Conservation (phyloP, 2,113 vertebrate genomes). For the Alethe diademata region DNA sequence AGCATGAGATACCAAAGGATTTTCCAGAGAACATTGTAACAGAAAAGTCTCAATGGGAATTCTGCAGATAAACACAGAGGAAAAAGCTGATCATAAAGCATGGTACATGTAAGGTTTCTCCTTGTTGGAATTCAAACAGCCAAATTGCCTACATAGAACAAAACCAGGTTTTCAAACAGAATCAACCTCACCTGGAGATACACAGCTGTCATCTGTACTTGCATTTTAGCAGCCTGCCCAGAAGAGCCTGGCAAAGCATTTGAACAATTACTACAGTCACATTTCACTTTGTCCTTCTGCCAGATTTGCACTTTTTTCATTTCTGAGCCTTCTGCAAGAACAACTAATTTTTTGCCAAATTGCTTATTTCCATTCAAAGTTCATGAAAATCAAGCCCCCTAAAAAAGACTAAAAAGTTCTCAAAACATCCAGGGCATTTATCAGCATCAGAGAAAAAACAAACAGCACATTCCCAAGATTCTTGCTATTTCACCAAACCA, state of each 20-base stretch:
- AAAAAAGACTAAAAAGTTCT: neutral
- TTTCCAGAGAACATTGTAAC: neutral
- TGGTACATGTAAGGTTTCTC: neutral
- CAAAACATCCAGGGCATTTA: neutral
- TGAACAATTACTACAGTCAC: neutral
- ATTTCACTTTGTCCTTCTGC: constrained; percentile 2
- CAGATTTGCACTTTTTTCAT: neutral
- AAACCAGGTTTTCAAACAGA: constrained; percentile 19
- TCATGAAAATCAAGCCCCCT: neutral
- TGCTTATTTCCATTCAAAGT: neutral
- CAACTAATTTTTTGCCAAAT: neutral
- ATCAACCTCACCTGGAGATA: constrained; percentile 34
- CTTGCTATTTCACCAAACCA: neutral
- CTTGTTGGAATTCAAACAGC: constrained; percentile 31
- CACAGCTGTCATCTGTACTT: constrained; percentile 41
- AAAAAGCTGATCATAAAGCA: neutral
- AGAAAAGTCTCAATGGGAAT: constrained; percentile 30
- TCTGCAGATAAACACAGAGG: neutral
- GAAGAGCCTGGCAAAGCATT: neutral
- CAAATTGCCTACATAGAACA: neutral
- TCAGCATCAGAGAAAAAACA: neutral
- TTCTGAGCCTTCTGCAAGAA: neutral
- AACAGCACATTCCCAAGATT: neutral
- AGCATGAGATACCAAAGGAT: constrained; percentile 25
- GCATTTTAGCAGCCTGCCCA: neutral